Percentiles rank a stretch among this genome's conserved stretches.
Conservation (phyloP, 2,113 vertebrate species). For the Perca fluviatilis region DNA sequence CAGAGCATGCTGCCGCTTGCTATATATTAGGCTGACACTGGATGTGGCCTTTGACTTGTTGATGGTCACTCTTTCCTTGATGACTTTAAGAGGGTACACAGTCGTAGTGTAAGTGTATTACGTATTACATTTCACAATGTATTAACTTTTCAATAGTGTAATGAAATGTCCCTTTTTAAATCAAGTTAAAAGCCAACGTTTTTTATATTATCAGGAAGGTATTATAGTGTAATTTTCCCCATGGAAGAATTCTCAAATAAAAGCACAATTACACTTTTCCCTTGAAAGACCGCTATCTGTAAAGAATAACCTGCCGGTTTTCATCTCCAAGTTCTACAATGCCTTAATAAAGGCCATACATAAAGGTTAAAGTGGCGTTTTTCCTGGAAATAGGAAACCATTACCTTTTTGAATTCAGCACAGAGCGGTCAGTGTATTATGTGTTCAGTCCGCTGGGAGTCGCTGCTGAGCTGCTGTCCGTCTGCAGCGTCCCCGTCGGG, state of each 20-base stretch:
- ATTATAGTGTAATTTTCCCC: too few relatives aligned
- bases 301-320: not conserved
- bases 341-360: not conserved
- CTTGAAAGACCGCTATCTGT: not conserved
- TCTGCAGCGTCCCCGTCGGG: not conserved
- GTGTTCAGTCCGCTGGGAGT: constrained; percentile 41
- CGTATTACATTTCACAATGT: not conserved
- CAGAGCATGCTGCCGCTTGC: constrained; percentile 31
- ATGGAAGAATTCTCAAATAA: not conserved
- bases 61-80: not conserved
- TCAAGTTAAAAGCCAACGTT: not conserved
- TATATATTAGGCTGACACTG: not conserved
- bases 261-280: not conserved
- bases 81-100: not conserved
- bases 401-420: not conserved
- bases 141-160: not conserved
- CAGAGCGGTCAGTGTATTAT: constrained; percentile 5
- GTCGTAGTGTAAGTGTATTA: too few relatives aligned
- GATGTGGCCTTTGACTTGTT: not conserved
- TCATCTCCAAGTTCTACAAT: not conserved
- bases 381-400: too few relatives aligned
- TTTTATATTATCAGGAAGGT: not conserved
- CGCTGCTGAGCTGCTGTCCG: constrained; percentile 41
- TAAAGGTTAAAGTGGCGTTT: not conserved
- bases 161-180: not conserved